Percentiles rank a stretch among this genome's conserved stretches.
phyloP scores from a whole-genome alignment of 2,888 invertebrate genomes.

The Drosophila borealis region DNA sequence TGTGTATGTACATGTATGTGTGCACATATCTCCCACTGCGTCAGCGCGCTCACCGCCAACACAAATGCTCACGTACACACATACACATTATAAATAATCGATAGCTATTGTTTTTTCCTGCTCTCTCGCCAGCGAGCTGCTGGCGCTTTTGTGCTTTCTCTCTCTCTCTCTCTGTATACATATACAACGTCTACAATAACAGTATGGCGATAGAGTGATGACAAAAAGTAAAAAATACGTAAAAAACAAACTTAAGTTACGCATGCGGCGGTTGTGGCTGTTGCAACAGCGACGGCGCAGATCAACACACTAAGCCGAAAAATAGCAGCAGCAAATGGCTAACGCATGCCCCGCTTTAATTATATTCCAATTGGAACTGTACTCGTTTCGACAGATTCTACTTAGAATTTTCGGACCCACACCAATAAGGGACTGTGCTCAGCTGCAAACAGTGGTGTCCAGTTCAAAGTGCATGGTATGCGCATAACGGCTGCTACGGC shows the following conservation, averaged over 20 bases:
- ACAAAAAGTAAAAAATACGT: conserved; percentile 28
- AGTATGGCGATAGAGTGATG: conserved; percentile 43
- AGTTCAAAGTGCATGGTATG: conserved; percentile 14
- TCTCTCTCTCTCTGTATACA: conserved; percentile 35
- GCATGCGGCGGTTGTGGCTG: conserved; percentile 62
- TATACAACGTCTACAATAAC: conserved; percentile 51
- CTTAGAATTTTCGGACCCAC: conserved; percentile 18
- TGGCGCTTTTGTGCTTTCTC: conserved; percentile 17
- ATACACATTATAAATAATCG: conserved; percentile 55
- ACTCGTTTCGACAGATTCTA: conserved; percentile 32
- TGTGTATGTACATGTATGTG: conserved; percentile 30
- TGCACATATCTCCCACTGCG: conserved; percentile 67
- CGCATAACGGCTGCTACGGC: conserved; percentile 21
- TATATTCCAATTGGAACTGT: conserved; percentile 69
- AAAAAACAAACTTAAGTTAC: conserved; percentile 52
- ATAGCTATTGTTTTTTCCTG: conserved; percentile 54
- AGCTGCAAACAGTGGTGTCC: conserved; percentile 37
- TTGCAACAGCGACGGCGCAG: conserved; percentile 63
- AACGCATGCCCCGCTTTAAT: conserved; percentile 47
- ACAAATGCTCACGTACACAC: conserved; percentile 26
- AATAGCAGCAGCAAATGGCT: conserved; percentile 14
- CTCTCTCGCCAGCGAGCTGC: conserved; percentile 19
- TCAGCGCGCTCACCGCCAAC: conserved; percentile 59
- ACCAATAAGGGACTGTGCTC: conserved; percentile 4
- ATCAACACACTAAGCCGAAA: conserved; percentile 20